Evolutionary conservation across 2,113 vertebrate genomes (phyloP).

Genomic region (Butorides virescens): DNA sequence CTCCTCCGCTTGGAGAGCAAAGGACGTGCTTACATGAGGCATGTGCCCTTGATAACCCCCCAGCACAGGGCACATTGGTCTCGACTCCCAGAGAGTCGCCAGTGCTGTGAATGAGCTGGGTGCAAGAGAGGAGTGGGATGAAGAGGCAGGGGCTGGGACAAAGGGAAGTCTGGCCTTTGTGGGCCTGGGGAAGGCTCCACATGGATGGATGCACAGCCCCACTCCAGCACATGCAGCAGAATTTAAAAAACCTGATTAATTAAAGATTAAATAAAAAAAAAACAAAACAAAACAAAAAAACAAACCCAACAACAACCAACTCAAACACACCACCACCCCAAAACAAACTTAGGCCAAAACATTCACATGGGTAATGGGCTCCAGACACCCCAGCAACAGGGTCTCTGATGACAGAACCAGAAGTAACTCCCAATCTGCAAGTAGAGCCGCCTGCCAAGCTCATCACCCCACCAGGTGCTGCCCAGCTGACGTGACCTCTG

Average conservation of each 20-base stretch:
- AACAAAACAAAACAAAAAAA: neutral
- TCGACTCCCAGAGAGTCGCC: accelerated
- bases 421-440: neutral
- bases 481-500: neutral
- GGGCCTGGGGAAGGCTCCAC: neutral
- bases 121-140: accelerated
- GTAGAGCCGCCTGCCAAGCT: neutral
- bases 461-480: neutral
- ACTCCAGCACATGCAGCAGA: accelerated
- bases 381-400: neutral
- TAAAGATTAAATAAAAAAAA: neutral
- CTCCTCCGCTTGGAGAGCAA: neutral
- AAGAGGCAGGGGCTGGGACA: neutral
- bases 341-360: neutral
- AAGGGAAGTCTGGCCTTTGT: neutral
- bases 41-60: too few species aligned
- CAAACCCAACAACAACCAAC: neutral
- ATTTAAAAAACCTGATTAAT: neutral
- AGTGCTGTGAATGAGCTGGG: accelerated
- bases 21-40: neutral
- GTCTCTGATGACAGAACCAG: neutral
- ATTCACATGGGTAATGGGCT: neutral
- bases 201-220: neutral
- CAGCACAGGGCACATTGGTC: accelerated
- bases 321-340: accelerated